Percentiles rank a stretch among this genome's conserved stretches.
These are phyloP conservation scores for Megalops cyprinoides DNA, from an alignment of 2,797 vertebrate genomes.

Conservation along the genomic window DNA sequence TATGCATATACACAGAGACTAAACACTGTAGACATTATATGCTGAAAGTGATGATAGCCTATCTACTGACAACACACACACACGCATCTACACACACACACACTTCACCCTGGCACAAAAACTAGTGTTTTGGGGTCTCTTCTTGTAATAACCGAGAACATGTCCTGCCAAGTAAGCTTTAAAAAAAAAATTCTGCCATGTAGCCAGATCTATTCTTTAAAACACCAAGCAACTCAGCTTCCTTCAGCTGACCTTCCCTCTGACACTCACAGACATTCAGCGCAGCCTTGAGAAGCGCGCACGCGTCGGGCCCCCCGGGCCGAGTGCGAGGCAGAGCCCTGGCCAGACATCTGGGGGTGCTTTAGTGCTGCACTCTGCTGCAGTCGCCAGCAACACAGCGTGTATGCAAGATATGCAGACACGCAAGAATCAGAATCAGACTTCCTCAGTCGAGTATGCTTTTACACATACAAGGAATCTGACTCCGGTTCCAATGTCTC, in stretches of 20 bases:
- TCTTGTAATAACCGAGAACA: not conserved
- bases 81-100: not conserved
- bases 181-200: not conserved
- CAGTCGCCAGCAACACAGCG: not conserved
- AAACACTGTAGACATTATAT: too few species aligned
- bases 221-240: not conserved
- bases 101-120: not conserved
- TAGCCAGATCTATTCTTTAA: not conserved
- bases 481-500: too few species aligned
- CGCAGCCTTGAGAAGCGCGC: not conserved
- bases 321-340: too few species aligned
- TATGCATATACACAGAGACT: too few species aligned
- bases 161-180: not conserved
- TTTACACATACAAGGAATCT: too few species aligned
- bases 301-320: not conserved
- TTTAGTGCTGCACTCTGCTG: conserved; percentile 1
- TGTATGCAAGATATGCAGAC: not conserved
- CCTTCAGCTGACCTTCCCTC: not conserved
- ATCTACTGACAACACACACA: too few species aligned
- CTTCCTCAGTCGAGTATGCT: too few species aligned
- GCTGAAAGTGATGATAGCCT: too few species aligned
- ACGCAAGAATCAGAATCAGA: too few species aligned
- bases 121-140: not conserved
- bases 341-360: conserved; percentile 28
- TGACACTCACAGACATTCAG: not conserved